A percentile compares a stretch with the other conserved stretches of the same genome.
Conservation (phyloP, 2,888 invertebrate genomes). For the Tipula vernalis region DNA sequence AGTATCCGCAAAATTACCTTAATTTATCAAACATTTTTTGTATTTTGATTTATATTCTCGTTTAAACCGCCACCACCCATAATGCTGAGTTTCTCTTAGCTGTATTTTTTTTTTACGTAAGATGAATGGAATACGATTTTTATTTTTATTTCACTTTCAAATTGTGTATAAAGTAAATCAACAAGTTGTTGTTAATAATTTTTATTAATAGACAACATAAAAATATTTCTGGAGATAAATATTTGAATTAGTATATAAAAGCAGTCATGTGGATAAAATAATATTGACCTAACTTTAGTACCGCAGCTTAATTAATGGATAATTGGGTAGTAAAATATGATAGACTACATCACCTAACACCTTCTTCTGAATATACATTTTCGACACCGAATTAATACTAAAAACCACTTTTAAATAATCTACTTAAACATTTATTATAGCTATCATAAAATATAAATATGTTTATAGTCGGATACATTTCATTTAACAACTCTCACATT, state of each 20-base stretch:
- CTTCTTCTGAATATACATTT: background rate
- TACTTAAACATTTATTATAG: background rate
- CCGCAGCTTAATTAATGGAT: background rate
- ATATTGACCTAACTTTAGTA: background rate
- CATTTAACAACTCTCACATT: background rate
- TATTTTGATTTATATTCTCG: background rate
- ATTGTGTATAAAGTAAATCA: background rate
- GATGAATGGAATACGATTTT: background rate
- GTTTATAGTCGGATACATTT: background rate
- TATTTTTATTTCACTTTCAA: background rate
- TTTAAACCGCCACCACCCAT: background rate
- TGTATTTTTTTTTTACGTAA: background rate
- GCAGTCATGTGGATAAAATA: background rate
- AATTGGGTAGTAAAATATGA: background rate
- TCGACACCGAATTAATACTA: background rate
- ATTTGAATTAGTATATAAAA: background rate
- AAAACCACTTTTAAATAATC: background rate
- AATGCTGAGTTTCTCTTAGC: background rate
- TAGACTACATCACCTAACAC: background rate
- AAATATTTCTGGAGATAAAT: background rate
- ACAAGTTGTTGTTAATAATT: background rate
- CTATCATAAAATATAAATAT: background rate
- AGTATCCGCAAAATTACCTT: background rate
- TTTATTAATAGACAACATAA: background rate
- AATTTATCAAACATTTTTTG: background rate